Base-by-base conservation (phyloP, 2,797 vertebrate species). In the Oryzias sinensis region DNA sequence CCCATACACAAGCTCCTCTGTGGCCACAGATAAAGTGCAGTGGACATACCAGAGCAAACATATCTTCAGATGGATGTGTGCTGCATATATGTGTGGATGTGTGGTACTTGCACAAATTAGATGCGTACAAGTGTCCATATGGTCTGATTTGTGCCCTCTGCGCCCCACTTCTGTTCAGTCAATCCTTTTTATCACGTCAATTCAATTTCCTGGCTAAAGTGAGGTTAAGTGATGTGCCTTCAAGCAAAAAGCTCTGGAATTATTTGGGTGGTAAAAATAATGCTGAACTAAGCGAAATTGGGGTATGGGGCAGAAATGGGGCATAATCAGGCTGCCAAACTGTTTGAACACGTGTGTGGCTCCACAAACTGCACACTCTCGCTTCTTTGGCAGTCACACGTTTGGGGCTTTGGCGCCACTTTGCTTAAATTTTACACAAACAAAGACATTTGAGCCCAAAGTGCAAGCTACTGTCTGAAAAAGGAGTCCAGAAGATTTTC, bases 61-160 rank as follows among this genome's bases (percentile, higher is more conserved):
- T 37, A 56, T 54, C 67, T 14, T 68, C 61, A 62, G 49, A 69
- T 66, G 59, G 45, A 22, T 49, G 57, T 73, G 48, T 41, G 43
- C 14, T 20, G 50, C 64, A 16, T 18, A 17, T 17, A 7, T 49
- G 56, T 69, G 49, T 53, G 55, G 54, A 44, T 49, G 18, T 56
- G 49, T 52, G 52, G 56, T 45, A 43, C 14, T 18, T 62, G 40
- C 6, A 9, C 33, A 62, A 63, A 79, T 64, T 53, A 47, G 56
- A 72, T 73, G 49, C 56, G 49, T 68, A 66, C 60, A 71, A 68
- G 59, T 70, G 70, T 59, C 45, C 61, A 62, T 20, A 11, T 49
- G 53, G 63, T 40, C 66, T 77, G 77, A 84, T 82, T 86, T 83
- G 72, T 81, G 57, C 50, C 47, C 64, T 62, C 46, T 43, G 15